Conservation (phyloP, 2,113 vertebrate genomes). For the Gymnorhina tibicen region DNA sequence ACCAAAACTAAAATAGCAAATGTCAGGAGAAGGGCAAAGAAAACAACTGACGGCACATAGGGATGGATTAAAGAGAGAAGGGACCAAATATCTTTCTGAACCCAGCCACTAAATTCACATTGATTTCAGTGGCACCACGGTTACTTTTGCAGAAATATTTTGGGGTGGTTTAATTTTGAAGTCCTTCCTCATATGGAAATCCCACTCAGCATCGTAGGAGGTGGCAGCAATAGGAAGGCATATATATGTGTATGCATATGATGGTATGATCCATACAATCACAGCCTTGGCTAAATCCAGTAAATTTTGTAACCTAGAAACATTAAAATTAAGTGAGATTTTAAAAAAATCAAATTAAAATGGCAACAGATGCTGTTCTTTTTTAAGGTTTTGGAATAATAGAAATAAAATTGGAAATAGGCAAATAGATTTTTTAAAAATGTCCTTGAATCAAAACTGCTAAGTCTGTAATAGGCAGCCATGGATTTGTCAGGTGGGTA, state of each 20-base stretch:
- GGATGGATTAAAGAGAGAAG: background rate
- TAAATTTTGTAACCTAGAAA: conserved; percentile 59
- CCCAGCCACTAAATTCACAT: background rate
- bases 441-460: background rate
- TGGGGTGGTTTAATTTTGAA: conserved; percentile 40
- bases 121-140: background rate
- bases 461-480: conserved; percentile 4
- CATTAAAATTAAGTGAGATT: conserved; percentile 48
- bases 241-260: conserved; percentile 60
- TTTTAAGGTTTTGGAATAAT: conserved; percentile 55
- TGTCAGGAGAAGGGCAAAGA: conserved; percentile 29
- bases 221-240: conserved; percentile 53
- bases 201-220: conserved; percentile 52
- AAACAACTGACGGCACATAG: background rate
- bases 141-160: conserved; percentile 48
- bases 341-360: background rate
- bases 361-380: conserved; percentile 40
- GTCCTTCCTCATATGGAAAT: conserved; percentile 59
- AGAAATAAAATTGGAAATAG: conserved; percentile 32
- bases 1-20: conserved; percentile 27
- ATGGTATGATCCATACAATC: conserved; percentile 53
- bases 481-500: conserved; percentile 24
- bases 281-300: conserved; percentile 44
- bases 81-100: background rate
- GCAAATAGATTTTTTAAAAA: background rate